A percentile compares a stretch with the other conserved stretches of the same genome.
Conservation (phyloP, 2,113 vertebrate genomes). For the Hipposideros armiger region DNA sequence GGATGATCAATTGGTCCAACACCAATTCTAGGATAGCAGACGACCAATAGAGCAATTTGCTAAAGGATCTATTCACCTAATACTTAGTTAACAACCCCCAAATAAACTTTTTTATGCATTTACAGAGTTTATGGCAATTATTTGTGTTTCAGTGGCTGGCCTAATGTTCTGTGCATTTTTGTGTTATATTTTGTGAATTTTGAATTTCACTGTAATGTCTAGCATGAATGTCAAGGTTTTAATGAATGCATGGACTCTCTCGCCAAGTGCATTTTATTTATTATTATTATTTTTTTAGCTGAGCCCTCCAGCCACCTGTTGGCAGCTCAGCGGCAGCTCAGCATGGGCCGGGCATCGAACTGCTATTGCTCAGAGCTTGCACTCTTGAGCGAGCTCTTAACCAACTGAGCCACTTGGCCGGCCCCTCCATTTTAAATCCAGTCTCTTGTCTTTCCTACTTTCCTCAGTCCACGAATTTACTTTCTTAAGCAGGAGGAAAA, state of each 20-base stretch:
- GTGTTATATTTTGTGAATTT: background rate
- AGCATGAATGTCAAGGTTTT: background rate
- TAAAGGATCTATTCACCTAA: background rate
- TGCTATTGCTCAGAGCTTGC: no score
- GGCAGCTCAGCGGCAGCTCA: no score
- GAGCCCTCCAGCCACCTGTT: no score
- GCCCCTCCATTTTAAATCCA: background rate
- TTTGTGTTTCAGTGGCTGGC: background rate
- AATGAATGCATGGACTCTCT: background rate
- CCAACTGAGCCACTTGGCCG: no score
- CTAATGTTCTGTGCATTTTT: background rate
- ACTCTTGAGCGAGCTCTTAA: no score
- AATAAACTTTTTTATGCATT: background rate
- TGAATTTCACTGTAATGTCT: background rate
- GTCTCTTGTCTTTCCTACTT: background rate
- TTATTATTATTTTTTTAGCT: no score
- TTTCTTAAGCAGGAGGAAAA: background rate
- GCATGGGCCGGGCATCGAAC: no score
- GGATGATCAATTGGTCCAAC: no score
- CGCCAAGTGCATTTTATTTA: background rate
- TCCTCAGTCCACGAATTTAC: background rate
- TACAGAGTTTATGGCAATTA: background rate
- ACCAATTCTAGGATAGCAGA: background rate
- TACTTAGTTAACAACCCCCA: background rate
- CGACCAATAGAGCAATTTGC: background rate